phyloP scores from a whole-genome alignment of 2,888 invertebrate species.

The Petrolisthes cinctipes region DNA sequence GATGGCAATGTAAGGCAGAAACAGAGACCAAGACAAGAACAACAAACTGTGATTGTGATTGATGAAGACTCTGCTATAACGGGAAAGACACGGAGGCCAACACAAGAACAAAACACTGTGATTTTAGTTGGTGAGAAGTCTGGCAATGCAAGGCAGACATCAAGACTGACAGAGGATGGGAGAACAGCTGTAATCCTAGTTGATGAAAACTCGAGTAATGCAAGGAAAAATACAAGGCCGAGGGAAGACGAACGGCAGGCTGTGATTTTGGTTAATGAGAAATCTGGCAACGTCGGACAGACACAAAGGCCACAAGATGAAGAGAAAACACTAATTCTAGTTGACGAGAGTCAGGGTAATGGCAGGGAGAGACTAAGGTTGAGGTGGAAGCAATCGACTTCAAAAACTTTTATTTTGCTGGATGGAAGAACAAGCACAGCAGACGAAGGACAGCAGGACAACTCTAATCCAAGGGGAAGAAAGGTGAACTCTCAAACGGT shows the following conservation, averaged over 20 bases:
- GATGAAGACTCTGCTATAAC: too few relatives aligned
- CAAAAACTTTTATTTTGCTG: slow-evolving; percentile 8
- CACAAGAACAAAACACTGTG: too few relatives aligned
- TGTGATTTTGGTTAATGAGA: not conserved
- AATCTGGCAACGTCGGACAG: not conserved
- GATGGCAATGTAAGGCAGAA: too few relatives aligned
- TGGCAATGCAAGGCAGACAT: too few relatives aligned
- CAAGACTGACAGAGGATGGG: too few relatives aligned
- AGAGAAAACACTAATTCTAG: not conserved
- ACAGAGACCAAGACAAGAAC: too few relatives aligned
- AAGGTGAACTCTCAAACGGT: not conserved
- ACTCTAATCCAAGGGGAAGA: not conserved
- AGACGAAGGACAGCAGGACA: not conserved
- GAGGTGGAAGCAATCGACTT: not conserved
- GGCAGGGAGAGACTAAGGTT: not conserved
- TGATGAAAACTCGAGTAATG: too few relatives aligned
- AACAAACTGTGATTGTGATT: too few relatives aligned
- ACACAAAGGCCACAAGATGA: not conserved
- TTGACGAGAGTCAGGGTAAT: not conserved
- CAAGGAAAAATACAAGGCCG: not conserved
- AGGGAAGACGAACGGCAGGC: not conserved
- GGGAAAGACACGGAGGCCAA: too few relatives aligned
- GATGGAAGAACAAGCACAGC: not conserved
- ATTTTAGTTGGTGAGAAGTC: too few relatives aligned
- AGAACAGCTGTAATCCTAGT: too few relatives aligned